A percentile compares a stretch with the other conserved stretches of the same genome.
These are phyloP conservation scores for Actinostola sp. DNA, from an alignment of 92 coral and sea anemone species.

Conservation along the genomic window DNA sequence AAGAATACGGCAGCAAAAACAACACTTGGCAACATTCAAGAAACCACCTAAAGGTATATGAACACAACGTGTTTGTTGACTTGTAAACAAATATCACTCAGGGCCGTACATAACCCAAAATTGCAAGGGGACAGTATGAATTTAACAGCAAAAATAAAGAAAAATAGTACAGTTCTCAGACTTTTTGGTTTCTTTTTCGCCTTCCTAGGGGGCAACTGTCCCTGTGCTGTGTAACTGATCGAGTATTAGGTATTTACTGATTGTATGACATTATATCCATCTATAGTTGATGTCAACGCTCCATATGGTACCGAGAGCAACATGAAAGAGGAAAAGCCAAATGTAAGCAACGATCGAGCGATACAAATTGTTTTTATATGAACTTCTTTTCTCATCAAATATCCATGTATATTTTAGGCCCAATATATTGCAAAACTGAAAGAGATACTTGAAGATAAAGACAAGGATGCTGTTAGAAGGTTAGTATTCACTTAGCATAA, in stretches of 20 bases:
- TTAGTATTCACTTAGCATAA: too few relatives aligned
- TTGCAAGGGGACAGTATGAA: too few relatives aligned
- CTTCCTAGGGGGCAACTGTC: too few relatives aligned
- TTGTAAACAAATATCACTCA: neutral
- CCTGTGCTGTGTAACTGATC: neutral
- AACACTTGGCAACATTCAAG: constrained; percentile 68
- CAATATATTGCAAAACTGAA: constrained; percentile 56
- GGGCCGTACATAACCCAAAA: neutral
- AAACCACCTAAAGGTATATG: constrained; percentile 66
- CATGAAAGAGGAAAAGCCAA: constrained; percentile 73
- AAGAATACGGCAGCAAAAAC: constrained; percentile 76
- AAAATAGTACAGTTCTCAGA: neutral
- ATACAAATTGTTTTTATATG: neutral
- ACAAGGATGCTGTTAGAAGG: constrained; percentile 76
- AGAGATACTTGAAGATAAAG: constrained; percentile 71
- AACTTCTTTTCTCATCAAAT: neutral
- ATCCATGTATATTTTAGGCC: neutral
- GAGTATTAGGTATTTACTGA: neutral
- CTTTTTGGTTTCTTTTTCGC: too few relatives aligned
- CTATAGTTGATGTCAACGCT: constrained; percentile 78
- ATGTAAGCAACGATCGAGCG: constrained; percentile 29
- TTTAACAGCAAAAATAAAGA: too few relatives aligned
- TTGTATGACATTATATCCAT: neutral
- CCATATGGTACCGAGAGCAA: constrained; percentile 94
- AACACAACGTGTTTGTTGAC: neutral